A percentile compares a stretch with the other conserved stretches of the same genome.
Evolutionary conservation across 1,140 invertebrate species (phyloP).

Genomic region (Heterodera schachtii): DNA sequence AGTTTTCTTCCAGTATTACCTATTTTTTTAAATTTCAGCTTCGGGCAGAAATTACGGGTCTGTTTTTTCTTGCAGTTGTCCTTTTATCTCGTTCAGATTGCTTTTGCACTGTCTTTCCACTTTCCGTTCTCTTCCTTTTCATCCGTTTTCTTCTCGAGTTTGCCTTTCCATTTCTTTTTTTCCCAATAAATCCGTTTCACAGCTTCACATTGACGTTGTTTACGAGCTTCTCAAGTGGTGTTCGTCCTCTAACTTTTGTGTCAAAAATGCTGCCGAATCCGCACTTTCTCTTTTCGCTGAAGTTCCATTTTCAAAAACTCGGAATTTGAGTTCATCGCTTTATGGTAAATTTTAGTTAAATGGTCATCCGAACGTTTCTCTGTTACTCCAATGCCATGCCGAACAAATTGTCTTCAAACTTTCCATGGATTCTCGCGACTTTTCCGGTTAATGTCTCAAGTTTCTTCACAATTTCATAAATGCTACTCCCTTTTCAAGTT

Average conservation of each 20-base stretch:
- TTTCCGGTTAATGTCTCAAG: conserved; percentile 6
- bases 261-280: conserved; percentile 28
- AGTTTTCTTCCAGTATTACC: no score
- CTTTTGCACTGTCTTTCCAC: conserved; percentile 13
- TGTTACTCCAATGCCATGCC: conserved; percentile 29
- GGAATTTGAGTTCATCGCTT: no score
- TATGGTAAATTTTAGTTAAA: conserved; percentile 10
- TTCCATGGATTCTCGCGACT: conserved; percentile 34
- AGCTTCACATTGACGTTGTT: conserved; percentile 34
- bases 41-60: no score
- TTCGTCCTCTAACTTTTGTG: conserved; percentile 35
- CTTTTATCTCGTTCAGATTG: not conserved
- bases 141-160: not conserved
- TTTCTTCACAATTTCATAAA: conserved; percentile 29
- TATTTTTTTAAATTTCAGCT: not conserved
- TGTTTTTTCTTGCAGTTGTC: not conserved
- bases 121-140: not conserved
- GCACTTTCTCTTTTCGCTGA: conserved; percentile 7
- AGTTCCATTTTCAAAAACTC: conserved; percentile 8
- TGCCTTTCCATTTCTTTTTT: not conserved
- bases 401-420: conserved; percentile 42
- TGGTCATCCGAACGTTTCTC: conserved; percentile 19
- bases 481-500: conserved; percentile 17
- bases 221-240: conserved; percentile 42
- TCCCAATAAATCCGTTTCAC: not conserved